Conservation (phyloP, 2,113 vertebrate genomes). For the Dipodomys merriami region DNA sequence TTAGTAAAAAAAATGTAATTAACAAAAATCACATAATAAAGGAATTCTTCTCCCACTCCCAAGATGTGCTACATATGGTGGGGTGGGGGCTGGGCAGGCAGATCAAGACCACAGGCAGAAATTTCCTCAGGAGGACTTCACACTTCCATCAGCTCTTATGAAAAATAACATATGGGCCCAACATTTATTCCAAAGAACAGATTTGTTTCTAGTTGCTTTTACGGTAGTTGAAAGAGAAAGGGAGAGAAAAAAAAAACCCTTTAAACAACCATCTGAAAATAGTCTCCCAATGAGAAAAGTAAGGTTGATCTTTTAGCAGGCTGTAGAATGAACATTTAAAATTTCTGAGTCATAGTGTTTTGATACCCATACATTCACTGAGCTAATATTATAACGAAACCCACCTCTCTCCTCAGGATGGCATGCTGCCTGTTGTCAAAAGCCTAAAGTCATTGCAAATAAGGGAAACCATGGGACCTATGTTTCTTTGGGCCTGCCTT, state of each 20-base stretch:
- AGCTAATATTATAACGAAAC: background rate
- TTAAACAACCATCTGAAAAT: constrained; percentile 75
- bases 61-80: constrained; percentile 73
- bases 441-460: background rate
- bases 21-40: constrained; percentile 55
- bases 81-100: constrained; percentile 5
- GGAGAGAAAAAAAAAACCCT: background rate
- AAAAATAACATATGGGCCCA: constrained; percentile 80
- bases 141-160: constrained; percentile 68
- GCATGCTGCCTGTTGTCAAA: background rate
- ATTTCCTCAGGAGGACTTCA: constrained; percentile 64
- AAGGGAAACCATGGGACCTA: too few relatives aligned
- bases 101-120: constrained; percentile 39
- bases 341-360: constrained; percentile 40
- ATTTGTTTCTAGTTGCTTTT: constrained; percentile 80
- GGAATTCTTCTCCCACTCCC: background rate
- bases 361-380: constrained; percentile 42
- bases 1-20: constrained; percentile 19
- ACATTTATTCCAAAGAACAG: constrained; percentile 78
- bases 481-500: too few relatives aligned
- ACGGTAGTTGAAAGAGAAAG: constrained; percentile 75
- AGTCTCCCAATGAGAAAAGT: constrained; percentile 66
- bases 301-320: constrained; percentile 72
- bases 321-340: constrained; percentile 49
- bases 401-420: background rate